Evolutionary conservation across 2,888 invertebrate genomes (phyloP).

Genomic region (Cremastobaeus sp.): DNA sequence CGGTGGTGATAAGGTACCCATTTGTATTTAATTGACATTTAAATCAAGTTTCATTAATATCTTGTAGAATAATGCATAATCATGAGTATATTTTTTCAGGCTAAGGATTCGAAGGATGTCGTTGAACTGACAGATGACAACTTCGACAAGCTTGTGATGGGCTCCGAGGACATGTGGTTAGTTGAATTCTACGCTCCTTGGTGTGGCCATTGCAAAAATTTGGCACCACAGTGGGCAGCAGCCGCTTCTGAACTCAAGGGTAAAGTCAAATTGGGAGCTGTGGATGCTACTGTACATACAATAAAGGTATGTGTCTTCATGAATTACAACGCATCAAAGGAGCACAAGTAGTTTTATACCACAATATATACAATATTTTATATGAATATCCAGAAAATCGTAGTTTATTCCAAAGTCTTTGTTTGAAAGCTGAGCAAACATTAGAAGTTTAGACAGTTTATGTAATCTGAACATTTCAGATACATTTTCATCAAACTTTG

Average conservation of each 20-base stretch:
- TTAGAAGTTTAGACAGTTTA: too few relatives aligned
- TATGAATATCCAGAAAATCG: too few relatives aligned
- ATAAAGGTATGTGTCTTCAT: conserved; percentile 81
- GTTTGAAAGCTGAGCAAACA: too few relatives aligned
- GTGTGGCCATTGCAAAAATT: conserved; percentile 97
- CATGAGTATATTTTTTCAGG: conserved; percentile 38
- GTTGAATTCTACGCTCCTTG: conserved; percentile 99
- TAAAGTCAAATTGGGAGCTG: conserved; percentile 95
- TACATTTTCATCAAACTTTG: too few relatives aligned
- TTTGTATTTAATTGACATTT: conserved; percentile 1
- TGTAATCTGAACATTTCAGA: too few relatives aligned
- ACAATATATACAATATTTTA: not conserved
- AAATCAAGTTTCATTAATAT: too few relatives aligned
- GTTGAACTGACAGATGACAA: conserved; percentile 97
- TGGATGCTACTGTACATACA: conserved; percentile 96
- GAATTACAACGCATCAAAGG: too few relatives aligned
- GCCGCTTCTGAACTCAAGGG: conserved; percentile 95
- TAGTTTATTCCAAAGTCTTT: too few relatives aligned
- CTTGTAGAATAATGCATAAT: not conserved
- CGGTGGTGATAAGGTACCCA: conserved; percentile 62
- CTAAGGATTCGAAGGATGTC: conserved; percentile 82
- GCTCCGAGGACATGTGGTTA: conserved; percentile 97
- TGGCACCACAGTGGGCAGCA: conserved; percentile 97
- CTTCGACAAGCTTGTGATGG: conserved; percentile 93
- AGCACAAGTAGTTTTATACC: too few relatives aligned